A percentile compares a stretch with the other conserved stretches of the same genome.
These are phyloP conservation scores for Dasypolia templi DNA, from an alignment of 2,888 invertebrate genomes.

Conservation along the genomic window DNA sequence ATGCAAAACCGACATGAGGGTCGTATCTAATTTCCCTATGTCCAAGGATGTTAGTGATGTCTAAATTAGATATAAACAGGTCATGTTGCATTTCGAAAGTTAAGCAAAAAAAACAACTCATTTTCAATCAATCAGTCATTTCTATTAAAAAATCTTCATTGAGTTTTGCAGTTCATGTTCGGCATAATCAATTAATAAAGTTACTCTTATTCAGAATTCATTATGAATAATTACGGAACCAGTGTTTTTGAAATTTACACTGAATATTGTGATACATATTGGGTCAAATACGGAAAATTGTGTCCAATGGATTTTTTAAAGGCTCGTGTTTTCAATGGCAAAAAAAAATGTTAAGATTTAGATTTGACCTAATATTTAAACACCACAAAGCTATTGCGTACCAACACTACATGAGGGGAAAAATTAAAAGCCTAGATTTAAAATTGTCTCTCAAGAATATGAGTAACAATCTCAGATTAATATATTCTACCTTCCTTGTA, in stretches of 20 bases:
- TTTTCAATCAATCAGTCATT: not conserved
- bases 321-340: not conserved
- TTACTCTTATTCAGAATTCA: not conserved
- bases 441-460: not conserved
- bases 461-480: not conserved
- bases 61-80: conserved; percentile 12
- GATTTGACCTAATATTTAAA: not conserved
- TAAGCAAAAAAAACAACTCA: not conserved
- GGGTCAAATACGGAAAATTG: not conserved
- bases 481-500: not conserved
- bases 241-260: not conserved
- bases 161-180: not conserved
- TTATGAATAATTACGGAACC: not conserved
- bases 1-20: conserved; percentile 69
- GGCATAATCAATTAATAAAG: not conserved
- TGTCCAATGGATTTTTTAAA: not conserved
- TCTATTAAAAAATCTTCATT: conserved; percentile 3
- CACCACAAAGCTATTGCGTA: not conserved
- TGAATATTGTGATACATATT: not conserved
- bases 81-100: not conserved
- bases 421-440: not conserved
- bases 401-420: not conserved
- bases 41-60: conserved; percentile 18
- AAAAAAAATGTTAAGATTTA: not conserved
- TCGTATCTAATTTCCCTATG: conserved; percentile 64